Percentiles rank a stretch among this genome's conserved stretches.
Evolutionary conservation across 1,140 invertebrate genomes (phyloP).

Genomic region (Cephus cinctus): DNA sequence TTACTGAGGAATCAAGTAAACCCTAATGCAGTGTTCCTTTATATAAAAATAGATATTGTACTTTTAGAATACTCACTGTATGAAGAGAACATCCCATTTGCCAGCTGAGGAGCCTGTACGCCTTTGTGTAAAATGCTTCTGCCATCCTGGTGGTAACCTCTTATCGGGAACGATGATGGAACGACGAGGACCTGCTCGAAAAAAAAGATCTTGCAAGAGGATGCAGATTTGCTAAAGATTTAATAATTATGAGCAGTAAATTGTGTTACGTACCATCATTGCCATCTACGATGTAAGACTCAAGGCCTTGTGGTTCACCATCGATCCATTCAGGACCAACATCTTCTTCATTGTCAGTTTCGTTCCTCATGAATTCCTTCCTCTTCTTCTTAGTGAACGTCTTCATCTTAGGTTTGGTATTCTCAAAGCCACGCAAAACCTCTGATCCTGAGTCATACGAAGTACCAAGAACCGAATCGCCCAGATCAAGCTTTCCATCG

Average conservation of each 20-base stretch:
- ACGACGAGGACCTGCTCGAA: slow-evolving; percentile 49
- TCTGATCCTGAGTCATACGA: slow-evolving; percentile 36
- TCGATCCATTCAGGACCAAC: slow-evolving; percentile 47
- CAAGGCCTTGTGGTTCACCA: slow-evolving; percentile 47
- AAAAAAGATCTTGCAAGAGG: neutral
- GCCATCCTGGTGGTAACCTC: slow-evolving; percentile 70
- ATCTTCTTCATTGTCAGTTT: slow-evolving; percentile 37
- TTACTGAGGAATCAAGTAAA: slow-evolving; percentile 32
- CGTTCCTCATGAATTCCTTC: slow-evolving; percentile 27
- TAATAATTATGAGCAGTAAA: slow-evolving; percentile 1
- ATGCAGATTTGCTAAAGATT: neutral
- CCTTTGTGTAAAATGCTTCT: slow-evolving; percentile 72
- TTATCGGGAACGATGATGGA: slow-evolving; percentile 71
- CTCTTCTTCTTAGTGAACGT: slow-evolving; percentile 33
- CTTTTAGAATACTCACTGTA: slow-evolving; percentile 62
- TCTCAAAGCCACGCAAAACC: slow-evolving; percentile 30
- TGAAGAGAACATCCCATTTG: slow-evolving; percentile 78
- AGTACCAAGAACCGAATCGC: slow-evolving; percentile 22
- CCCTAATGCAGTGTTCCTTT: neutral
- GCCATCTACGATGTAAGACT: slow-evolving; percentile 46
- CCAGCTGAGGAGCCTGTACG: slow-evolving; percentile 67
- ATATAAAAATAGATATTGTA: neutral
- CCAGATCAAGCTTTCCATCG: slow-evolving; percentile 21
- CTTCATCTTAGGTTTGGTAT: slow-evolving; percentile 24
- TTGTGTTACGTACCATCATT: slow-evolving; percentile 38